Conservation (phyloP, 2,797 vertebrate genomes). For the Sylvilagus floridanus region DNA sequence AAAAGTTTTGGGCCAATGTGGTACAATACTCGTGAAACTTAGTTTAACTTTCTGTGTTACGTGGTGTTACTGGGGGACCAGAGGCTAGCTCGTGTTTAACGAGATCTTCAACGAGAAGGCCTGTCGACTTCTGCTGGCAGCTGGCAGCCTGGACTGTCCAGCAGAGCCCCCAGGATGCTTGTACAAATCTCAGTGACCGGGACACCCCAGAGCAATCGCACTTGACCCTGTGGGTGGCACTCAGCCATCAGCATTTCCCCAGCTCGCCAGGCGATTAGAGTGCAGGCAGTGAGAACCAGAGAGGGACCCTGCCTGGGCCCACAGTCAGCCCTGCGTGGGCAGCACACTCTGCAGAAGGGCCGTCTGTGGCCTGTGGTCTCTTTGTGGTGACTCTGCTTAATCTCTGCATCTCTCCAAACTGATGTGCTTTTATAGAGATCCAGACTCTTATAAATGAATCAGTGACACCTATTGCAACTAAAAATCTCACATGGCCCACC, state of each 20-base stretch:
- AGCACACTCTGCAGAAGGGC: neutral
- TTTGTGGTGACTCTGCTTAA: neutral
- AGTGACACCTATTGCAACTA: neutral
- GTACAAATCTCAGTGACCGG: neutral
- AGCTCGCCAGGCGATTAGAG: neutral
- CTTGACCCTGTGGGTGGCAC: neutral
- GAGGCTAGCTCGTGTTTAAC: neutral
- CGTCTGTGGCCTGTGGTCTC: neutral
- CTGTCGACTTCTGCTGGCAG: neutral
- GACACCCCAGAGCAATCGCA: neutral
- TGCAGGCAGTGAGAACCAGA: neutral
- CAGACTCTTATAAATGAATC: neutral
- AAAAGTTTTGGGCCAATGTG: neutral
- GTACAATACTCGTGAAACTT: neutral
- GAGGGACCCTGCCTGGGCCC: neutral
- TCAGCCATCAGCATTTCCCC: neutral
- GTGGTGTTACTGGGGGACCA: neutral
- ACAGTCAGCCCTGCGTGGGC: neutral
- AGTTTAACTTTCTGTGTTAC: slow-evolving; percentile 22
- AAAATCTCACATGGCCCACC: neutral
- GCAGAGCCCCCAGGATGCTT: neutral
- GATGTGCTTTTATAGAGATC: neutral
- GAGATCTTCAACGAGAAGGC: neutral
- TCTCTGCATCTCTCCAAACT: neutral
- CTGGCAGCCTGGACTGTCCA: neutral